A percentile compares a stretch with the other conserved stretches of the same genome.
phyloP scores from a whole-genome alignment of 2,113 vertebrate genomes.

The Thunnus thynnus region DNA sequence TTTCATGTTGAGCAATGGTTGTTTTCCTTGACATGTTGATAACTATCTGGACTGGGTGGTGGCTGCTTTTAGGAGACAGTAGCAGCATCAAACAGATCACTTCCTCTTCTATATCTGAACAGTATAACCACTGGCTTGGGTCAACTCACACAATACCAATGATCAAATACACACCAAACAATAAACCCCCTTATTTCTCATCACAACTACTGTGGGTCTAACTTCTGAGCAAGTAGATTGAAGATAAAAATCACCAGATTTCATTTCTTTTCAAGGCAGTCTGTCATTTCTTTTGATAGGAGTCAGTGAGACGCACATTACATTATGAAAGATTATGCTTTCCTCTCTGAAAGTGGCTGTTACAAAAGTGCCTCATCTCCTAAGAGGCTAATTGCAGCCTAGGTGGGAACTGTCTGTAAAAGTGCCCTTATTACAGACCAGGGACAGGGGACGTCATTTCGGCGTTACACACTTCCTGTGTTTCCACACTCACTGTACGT shows the following conservation, averaged over 20 bases:
- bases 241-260: conserved; percentile 5
- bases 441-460: conserved; percentile 45
- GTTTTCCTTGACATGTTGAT: conserved; percentile 37
- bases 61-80: conserved; percentile 40
- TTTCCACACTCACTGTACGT: conserved; percentile 35
- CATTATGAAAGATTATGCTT: conserved; percentile 35
- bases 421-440: conserved; percentile 53
- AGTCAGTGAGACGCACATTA: conserved; percentile 10
- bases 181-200: not conserved
- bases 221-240: not conserved
- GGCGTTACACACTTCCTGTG: conserved; percentile 55
- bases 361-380: conserved; percentile 47
- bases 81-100: conserved; percentile 31
- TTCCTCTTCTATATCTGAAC: conserved; percentile 16
- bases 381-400: conserved; percentile 57
- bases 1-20: conserved; percentile 44
- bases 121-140: not conserved
- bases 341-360: conserved; percentile 38
- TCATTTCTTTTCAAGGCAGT: not conserved
- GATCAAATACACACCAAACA: conserved; percentile 11
- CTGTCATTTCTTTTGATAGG: conserved; percentile 17
- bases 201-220: not conserved
- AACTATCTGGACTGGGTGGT: conserved; percentile 33
- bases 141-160: conserved; percentile 11
- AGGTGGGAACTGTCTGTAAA: conserved; percentile 57